A percentile compares a stretch with the other conserved stretches of the same genome.
Conservation (phyloP, 2,797 vertebrate genomes). For the Valencia hispanica region DNA sequence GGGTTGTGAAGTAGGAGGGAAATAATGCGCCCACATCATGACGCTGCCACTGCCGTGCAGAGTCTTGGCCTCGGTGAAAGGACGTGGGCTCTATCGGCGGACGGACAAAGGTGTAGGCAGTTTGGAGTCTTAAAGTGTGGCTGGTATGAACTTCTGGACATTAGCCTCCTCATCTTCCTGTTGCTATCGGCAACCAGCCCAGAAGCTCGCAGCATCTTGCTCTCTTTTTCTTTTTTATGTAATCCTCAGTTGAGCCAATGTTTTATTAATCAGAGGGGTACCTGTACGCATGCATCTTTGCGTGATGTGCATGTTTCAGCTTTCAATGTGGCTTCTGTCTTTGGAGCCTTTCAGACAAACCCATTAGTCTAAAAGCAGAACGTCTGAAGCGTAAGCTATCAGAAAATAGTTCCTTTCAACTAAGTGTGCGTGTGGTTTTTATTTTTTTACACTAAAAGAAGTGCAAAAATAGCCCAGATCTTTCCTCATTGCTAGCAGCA, state of each 20-base stretch:
- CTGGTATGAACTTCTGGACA: neutral
- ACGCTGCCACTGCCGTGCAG: neutral
- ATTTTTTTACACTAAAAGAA: neutral
- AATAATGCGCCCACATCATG: neutral
- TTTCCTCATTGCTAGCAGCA: neutral
- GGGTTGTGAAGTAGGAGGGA: too few species aligned
- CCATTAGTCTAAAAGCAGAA: slow-evolving; percentile 7
- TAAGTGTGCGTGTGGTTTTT: neutral
- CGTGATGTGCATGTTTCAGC: neutral
- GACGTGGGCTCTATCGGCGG: neutral
- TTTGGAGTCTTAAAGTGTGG: neutral
- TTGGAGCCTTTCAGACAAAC: neutral
- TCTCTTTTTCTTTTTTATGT: slow-evolving; percentile 51
- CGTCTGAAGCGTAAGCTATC: neutral
- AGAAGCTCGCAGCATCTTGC: slow-evolving; percentile 19
- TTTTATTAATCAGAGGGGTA: slow-evolving; percentile 3
- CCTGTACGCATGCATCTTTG: too few species aligned
- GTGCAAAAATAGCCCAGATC: neutral
- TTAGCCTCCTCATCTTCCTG: neutral
- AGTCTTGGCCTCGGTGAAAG: neutral
- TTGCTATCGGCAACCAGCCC: slow-evolving; percentile 57
- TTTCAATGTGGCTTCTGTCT: neutral
- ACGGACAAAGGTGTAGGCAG: neutral
- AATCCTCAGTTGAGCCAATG: slow-evolving; percentile 8
- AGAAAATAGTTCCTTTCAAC: neutral